Base-by-base conservation (phyloP, 2,888 invertebrate species). In the Exocentrus adspersus region DNA sequence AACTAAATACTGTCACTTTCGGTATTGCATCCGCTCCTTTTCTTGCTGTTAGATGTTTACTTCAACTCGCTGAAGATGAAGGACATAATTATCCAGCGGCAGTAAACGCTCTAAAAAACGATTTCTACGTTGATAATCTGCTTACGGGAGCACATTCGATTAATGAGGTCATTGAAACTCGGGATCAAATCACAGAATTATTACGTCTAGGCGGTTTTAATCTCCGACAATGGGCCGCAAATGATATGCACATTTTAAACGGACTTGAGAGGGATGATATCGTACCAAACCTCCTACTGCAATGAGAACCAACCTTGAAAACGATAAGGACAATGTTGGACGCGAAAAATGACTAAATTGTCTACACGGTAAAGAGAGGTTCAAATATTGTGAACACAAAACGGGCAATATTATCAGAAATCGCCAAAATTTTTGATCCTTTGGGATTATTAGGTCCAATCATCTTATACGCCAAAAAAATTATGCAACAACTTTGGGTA, bases 11-110 rank as follows among this genome's bases (percentile, higher is more conserved):
- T 7, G 62, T 68, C 4, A 66, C 62, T 1, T 62, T 58, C 30
- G 62, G 62, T 3, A 57, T 43, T 6, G 69, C 76, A 7, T 59
- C 72, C 4, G 74, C 75, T 5, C 72, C 77, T 10, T n/a, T 79
- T 68, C 50, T 77, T 10, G 75, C 78, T 1, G 70, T 67, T 0
- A 17, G 76, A 43, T 69, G 67, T 14, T 53, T 79, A 10, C 50
- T 71, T 32, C 72, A 76, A 59, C 45, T 78, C 19, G 75, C 76
- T 0, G 5, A 62, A 1, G 74, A 77, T 1, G 14, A 46, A n/a
- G 1, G 10, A 21, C 7, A 7, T 3, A 12, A 21, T 10, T 46
- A 6, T 21, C 20, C 46, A 2, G 10, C n/a, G 4, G 46, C 7
- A 24, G 10, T n/a, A 12, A 7, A 46, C n/a, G 7, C 12, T 20